Evolutionary conservation across 1,140 invertebrate genomes (phyloP).

Genomic region (Hylaeus anthracinus): DNA sequence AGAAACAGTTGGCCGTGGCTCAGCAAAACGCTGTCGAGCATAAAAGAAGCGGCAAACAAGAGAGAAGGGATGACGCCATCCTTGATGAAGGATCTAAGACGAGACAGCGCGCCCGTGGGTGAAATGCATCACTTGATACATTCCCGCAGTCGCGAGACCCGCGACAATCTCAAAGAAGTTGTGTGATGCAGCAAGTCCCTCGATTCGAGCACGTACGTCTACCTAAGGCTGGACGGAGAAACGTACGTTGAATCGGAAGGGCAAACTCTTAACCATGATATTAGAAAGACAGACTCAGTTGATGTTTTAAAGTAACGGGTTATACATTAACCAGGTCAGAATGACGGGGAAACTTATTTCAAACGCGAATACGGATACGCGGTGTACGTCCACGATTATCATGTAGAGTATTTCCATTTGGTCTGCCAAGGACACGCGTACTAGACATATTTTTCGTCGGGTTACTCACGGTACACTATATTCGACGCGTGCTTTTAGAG

Average conservation of each 20-base stretch:
- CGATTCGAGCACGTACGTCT: not conserved
- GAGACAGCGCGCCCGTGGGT: constrained; percentile 76
- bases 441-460: constrained; percentile 33
- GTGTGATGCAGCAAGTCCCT: constrained; percentile 71
- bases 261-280: constrained; percentile 8
- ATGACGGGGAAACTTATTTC: constrained; percentile 16
- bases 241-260: not conserved
- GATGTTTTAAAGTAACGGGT: constrained; percentile 7
- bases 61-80: constrained; percentile 67
- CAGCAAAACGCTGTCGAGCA: constrained; percentile 89
- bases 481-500: constrained; percentile 35
- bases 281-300: not conserved
- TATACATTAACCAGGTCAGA: constrained; percentile 32
- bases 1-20: constrained; percentile 93
- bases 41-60: constrained; percentile 79
- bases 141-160: constrained; percentile 75
- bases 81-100: constrained; percentile 67
- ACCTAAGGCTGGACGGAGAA: no score
- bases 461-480: constrained; percentile 2
- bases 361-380: constrained; percentile 42
- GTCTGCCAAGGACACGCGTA: constrained; percentile 28
- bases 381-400: constrained; percentile 49
- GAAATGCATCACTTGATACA: constrained; percentile 75
- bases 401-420: constrained; percentile 40
- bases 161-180: constrained; percentile 76